These are phyloP conservation scores for Athalia circularis DNA, from an alignment of 2,888 invertebrate genomes.

Conservation along the genomic window DNA sequence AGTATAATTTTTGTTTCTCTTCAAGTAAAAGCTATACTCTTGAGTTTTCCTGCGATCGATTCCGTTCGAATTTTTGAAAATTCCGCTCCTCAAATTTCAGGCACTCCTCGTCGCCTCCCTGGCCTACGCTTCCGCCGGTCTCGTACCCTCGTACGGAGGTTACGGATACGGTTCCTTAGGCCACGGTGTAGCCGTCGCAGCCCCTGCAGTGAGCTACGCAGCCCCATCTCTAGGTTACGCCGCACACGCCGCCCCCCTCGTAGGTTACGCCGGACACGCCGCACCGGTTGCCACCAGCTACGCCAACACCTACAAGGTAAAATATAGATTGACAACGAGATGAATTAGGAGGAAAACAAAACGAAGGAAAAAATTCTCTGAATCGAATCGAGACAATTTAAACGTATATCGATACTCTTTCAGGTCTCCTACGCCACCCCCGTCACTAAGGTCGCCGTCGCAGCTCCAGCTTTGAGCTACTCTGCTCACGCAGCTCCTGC, in stretches of 20 bases:
- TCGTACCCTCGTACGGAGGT: constrained; percentile 56
- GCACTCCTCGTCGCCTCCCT: constrained; percentile 75
- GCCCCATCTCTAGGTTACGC: constrained; percentile 52
- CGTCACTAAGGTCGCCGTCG: constrained; percentile 59
- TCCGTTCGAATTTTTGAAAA: background rate
- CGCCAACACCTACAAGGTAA: constrained; percentile 68
- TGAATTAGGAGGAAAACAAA: background rate
- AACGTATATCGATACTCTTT: background rate
- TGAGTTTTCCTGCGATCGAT: background rate
- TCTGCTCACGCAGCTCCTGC: constrained; percentile 56
- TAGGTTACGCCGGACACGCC: constrained; percentile 58
- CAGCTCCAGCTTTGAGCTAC: constrained; percentile 62
- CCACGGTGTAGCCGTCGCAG: constrained; percentile 54
- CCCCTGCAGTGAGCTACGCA: constrained; percentile 54
- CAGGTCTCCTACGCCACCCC: constrained; percentile 61
- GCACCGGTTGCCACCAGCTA: constrained; percentile 63
- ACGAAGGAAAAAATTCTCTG: background rate
- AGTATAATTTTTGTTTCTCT: no score
- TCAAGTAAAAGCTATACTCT: background rate
- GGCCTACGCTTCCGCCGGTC: constrained; percentile 67
- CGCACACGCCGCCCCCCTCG: constrained; percentile 60
- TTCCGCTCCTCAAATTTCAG: constrained; percentile 64
- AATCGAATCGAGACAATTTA: background rate
- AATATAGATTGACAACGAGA: background rate
- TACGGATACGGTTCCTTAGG: constrained; percentile 60